Evolutionary conservation across 2,113 vertebrate genomes (phyloP).

Genomic region (Telmatochromis sp.): DNA sequence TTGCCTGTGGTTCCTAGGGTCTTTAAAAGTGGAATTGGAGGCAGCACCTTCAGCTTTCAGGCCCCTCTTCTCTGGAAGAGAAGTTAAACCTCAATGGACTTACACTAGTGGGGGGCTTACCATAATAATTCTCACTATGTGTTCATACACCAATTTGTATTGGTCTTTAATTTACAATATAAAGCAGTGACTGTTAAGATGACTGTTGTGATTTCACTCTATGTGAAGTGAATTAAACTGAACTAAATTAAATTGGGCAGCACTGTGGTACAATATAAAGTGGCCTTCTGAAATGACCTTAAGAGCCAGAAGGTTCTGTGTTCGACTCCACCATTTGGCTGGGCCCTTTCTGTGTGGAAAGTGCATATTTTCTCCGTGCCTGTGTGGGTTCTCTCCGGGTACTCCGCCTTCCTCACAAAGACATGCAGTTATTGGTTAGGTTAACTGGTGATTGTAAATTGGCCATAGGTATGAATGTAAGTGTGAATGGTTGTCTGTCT

Average conservation of each 20-base stretch:
- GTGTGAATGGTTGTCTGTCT: background rate
- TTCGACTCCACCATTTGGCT: background rate
- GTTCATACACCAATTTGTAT: background rate
- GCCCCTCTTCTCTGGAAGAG: background rate
- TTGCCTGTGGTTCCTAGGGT: background rate
- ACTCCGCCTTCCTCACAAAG: background rate
- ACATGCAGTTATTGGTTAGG: background rate
- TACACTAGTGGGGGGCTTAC: background rate
- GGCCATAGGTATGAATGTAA: background rate
- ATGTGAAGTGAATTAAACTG: background rate
- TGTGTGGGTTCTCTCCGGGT: background rate
- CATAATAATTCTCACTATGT: background rate
- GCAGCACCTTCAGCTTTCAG: background rate
- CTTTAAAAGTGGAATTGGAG: background rate
- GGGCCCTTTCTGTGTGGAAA: background rate
- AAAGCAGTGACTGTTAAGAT: background rate
- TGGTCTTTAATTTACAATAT: background rate
- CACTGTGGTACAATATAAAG: background rate
- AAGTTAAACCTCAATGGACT: background rate
- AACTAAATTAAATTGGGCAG: background rate
- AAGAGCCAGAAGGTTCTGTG: background rate
- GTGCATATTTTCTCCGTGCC: background rate
- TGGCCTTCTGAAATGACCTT: background rate
- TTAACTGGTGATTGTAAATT: background rate
- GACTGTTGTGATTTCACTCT: background rate